Evolutionary conservation across 2,797 vertebrate species (phyloP), one percentile per base, ranked within the genome.

Genomic region (Labeo calbasu): DNA sequence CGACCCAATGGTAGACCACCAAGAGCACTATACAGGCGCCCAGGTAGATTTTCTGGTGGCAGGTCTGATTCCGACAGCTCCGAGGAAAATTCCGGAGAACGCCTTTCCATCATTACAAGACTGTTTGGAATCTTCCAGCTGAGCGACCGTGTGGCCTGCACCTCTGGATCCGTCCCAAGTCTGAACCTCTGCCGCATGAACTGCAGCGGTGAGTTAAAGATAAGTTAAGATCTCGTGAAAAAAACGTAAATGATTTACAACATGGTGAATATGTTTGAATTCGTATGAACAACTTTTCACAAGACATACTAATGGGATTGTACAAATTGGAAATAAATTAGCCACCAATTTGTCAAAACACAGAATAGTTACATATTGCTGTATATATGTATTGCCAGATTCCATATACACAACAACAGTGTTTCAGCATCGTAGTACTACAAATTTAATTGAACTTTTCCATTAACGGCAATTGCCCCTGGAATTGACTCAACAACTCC

Each of bases 61-160:
- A 51, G 32, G 13, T 66, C 61, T 3, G 17, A 7, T 50, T 32
- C 43, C 21, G 65, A 61, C 21, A 13, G 79, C 21, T 46, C 66
- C 0, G 50, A 65, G 19, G 28, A 23, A 13, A 57, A 36, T 46
- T 46, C 43, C 43, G 43, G 43, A 1, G 8, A 46, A 46, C 8
- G 43, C 43, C 43, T 46, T 46, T 8, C 43, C 43, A 8, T 9
- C 40, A 43, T 43, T 17, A 8, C 15, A 19, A 76, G 1, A 5
- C 81, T 84, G 7, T 84, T 84, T n/a, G 89, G 89, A 17, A 86
- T 90, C 48, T 90, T 90, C 32, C 89, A 88, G 71, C 66, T 90
- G 81, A 86, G 50, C 55, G 83, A 78, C 21, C 15, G 46, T 0
- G 11, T 78, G 21, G 80, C 71, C 17, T 90, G 89, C 13, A 0